These are phyloP conservation scores for Siniperca scherzeri DNA, from an alignment of 2,797 vertebrate species.

Conservation along the genomic window DNA sequence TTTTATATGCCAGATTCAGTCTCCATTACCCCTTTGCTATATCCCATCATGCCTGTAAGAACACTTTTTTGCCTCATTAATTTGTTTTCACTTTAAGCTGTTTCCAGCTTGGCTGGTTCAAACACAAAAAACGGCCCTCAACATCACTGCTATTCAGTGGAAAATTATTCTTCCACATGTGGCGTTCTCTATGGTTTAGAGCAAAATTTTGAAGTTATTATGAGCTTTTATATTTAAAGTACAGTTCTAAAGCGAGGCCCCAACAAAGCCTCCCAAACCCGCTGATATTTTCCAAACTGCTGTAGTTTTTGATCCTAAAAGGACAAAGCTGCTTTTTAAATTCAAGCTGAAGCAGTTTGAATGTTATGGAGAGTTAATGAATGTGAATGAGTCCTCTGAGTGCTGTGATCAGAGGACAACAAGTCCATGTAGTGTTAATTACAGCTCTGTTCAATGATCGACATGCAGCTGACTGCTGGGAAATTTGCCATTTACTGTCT, in stretches of 20 bases:
- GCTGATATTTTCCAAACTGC: slow-evolving; percentile 27
- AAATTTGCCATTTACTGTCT: slow-evolving; percentile 22
- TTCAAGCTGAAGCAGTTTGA: slow-evolving; percentile 31
- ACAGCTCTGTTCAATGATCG: slow-evolving; percentile 45
- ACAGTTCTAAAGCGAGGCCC: background rate
- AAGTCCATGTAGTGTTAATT: slow-evolving; percentile 53
- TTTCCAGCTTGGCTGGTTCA: slow-evolving; percentile 26
- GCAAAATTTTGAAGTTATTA: background rate
- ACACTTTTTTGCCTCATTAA: background rate
- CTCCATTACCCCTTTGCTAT: background rate
- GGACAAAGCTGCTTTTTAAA: slow-evolving; percentile 35
- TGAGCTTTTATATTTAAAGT: slow-evolving; percentile 35
- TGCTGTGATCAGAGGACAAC: slow-evolving; percentile 54
- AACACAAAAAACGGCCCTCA: slow-evolving; percentile 22
- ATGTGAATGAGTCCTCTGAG: slow-evolving; percentile 50
- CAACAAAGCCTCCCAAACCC: background rate
- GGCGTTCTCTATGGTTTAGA: slow-evolving; percentile 8
- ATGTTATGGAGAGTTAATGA: slow-evolving; percentile 50
- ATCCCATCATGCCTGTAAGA: background rate
- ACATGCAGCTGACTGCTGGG: slow-evolving; percentile 35
- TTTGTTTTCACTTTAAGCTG: slow-evolving; percentile 17
- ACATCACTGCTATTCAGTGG: background rate
- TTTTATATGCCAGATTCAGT: background rate
- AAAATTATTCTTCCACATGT: slow-evolving; percentile 6
- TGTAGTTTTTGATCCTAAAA: slow-evolving; percentile 40